phyloP scores from a whole-genome alignment of 2,113 vertebrate genomes.

The Lagopus muta region DNA sequence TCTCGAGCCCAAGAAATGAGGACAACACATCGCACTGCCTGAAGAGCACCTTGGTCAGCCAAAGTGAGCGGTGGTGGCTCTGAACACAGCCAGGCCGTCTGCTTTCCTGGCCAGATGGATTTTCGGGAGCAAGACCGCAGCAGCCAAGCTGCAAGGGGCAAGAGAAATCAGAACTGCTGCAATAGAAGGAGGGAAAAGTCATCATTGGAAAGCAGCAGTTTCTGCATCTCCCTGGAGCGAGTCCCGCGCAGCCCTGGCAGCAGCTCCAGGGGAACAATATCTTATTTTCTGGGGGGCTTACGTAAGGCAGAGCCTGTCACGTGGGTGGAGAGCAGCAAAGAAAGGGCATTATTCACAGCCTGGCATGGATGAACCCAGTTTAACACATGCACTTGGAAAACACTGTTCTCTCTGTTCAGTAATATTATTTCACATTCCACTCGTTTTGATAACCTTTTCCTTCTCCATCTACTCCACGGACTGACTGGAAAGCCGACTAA shows the following conservation, averaged over 20 bases:
- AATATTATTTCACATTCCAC: constrained; percentile 76
- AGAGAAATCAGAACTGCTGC: not conserved
- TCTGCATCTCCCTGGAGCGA: not conserved
- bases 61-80: not conserved
- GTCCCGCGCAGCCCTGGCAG: not conserved
- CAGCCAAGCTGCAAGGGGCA: not conserved
- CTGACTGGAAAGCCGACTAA: not conserved
- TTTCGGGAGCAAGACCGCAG: not conserved
- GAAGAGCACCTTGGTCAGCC: not conserved
- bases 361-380: constrained; percentile 55
- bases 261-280: constrained; percentile 55
- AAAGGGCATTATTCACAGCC: constrained; percentile 75
- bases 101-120: not conserved
- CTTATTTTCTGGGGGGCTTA: constrained; percentile 70
- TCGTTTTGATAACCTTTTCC: constrained; percentile 79
- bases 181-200: not conserved
- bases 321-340: constrained; percentile 44
- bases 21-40: not conserved
- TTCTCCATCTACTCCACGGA: not conserved
- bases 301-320: constrained; percentile 70
- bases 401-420: constrained; percentile 77
- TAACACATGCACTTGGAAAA: constrained; percentile 70
- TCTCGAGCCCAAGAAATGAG: not conserved
- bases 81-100: not conserved
- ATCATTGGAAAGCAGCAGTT: not conserved